Conservation (phyloP, 64 coral and sea anemone genomes). For the Pocillopora verrucosa region DNA sequence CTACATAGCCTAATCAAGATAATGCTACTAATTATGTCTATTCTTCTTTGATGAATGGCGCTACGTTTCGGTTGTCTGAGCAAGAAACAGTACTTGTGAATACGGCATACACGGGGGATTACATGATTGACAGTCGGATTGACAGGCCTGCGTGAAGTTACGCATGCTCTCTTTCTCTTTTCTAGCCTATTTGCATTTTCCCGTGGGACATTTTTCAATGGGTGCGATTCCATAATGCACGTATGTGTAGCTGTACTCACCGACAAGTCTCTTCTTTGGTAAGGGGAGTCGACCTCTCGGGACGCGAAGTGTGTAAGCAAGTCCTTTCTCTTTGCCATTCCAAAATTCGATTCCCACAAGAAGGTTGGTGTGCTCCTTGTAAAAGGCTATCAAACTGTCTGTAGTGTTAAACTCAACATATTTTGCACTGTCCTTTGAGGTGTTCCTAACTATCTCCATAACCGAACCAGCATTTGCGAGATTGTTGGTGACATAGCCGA, state of each 20-base stretch:
- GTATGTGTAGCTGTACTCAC: not conserved
- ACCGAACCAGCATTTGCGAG: slow-evolving; percentile 40
- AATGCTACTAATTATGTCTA: too few species aligned
- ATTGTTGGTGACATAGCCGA: slow-evolving; percentile 63
- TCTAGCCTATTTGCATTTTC: too few species aligned
- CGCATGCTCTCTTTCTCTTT: too few species aligned
- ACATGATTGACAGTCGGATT: too few species aligned
- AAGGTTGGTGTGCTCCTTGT: slow-evolving; percentile 56
- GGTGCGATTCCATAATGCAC: too few species aligned
- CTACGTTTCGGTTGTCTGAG: too few species aligned
- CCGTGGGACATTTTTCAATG: too few species aligned
- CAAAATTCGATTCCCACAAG: slow-evolving; percentile 64
- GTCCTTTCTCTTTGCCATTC: slow-evolving; percentile 25
- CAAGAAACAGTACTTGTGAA: too few species aligned
- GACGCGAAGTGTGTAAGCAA: slow-evolving; percentile 66
- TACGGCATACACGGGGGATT: too few species aligned
- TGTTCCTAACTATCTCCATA: slow-evolving; percentile 27
- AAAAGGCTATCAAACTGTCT: slow-evolving; percentile 65
- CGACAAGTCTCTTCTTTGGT: slow-evolving; percentile 39
- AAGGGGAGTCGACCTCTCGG: slow-evolving; percentile 12
- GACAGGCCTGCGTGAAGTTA: too few species aligned
- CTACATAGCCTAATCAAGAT: too few species aligned
- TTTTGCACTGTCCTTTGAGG: not conserved
- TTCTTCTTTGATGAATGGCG: too few species aligned
- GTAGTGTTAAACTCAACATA: slow-evolving; percentile 61